phyloP scores from a whole-genome alignment of 2,888 invertebrate species.

The Linnaemya tessellans region DNA sequence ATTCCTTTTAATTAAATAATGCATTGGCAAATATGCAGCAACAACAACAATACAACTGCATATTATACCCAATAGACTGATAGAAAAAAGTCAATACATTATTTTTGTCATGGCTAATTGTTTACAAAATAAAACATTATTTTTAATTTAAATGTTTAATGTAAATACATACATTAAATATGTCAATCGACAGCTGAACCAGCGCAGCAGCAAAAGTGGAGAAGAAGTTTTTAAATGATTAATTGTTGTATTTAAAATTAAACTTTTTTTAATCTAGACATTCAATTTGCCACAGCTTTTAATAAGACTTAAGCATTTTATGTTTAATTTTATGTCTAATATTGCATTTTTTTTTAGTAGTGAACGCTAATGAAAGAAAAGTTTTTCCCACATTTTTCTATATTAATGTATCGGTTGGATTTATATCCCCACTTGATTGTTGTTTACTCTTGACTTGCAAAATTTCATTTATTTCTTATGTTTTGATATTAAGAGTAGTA shows the following conservation, averaged over 20 bases:
- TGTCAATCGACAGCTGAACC: conserved; percentile 19
- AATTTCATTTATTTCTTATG: too few relatives aligned
- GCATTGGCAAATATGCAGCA: background rate
- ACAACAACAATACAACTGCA: conserved; percentile 20
- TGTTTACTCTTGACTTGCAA: too few relatives aligned
- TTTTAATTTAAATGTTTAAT: conserved; percentile 20
- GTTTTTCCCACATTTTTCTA: too few relatives aligned
- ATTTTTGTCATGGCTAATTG: conserved; percentile 37
- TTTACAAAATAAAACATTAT: conserved; percentile 33
- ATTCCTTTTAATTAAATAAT: conserved; percentile 41
- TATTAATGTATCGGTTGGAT: too few relatives aligned
- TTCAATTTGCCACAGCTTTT: too few relatives aligned
- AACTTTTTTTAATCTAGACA: too few relatives aligned
- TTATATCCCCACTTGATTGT: too few relatives aligned
- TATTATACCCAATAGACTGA: conserved; percentile 15
- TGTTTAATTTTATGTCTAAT: too few relatives aligned
- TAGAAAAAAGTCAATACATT: conserved; percentile 6
- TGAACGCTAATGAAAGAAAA: too few relatives aligned
- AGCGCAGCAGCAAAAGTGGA: background rate
- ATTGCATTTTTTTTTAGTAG: too few relatives aligned
- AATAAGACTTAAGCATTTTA: too few relatives aligned
- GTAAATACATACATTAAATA: background rate
- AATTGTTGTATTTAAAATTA: background rate
- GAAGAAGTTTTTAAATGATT: background rate
- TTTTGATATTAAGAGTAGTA: too few relatives aligned